Evolutionary conservation across 2,797 vertebrate genomes (phyloP), one percentile per base, ranked within the genome.

Genomic region (Todus mexicanus): DNA sequence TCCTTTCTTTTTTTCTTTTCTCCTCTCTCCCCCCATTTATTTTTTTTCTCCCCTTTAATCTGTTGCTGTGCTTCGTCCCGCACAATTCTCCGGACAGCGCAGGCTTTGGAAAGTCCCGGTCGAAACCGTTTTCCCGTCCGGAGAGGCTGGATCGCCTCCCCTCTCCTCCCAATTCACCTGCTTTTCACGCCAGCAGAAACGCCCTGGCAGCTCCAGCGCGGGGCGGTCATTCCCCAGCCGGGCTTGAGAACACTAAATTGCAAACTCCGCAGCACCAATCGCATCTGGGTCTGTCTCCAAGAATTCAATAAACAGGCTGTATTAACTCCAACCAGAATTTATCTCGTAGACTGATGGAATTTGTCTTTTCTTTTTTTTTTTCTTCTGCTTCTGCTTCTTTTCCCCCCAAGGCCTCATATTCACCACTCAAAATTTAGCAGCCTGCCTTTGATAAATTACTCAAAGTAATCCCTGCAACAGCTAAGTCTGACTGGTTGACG

Each of bases 381-480:
- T 17, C 81, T 86, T 74, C 83, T 91, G 38, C 79, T 91, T 70
- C 83, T 91, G 38, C 79, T 91, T 70, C 83, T 73, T 87, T 60
- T 64, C 19, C 87, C 90, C 81, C 21, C 89, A 86, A 95, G 96
- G 92, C 93, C 96, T 97, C 81, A 77, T 88, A 95, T 85, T 95
- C 94, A 90, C 89, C 89, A 93, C 90, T 97, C 96, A 96, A 96
- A 96, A 95, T 96, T 96, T 97, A 96, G 91, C 94, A 96, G 89
- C 47, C 54, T 96, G 92, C 91, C 95, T 97, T 97, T 97, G 96
- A 96, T 96, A 97, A 96, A 96, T 97, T 93, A 97, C 97, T 97
- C 95, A 94, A 96, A 97, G 96, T 96, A 96, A 97, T 96, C 96
- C 92, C 91, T 79, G 89, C 91, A 97, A 97, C 90, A 96, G 96